Evolutionary conservation across 2,113 vertebrate genomes (phyloP).

Genomic region (Coptodon bakossiorum): DNA sequence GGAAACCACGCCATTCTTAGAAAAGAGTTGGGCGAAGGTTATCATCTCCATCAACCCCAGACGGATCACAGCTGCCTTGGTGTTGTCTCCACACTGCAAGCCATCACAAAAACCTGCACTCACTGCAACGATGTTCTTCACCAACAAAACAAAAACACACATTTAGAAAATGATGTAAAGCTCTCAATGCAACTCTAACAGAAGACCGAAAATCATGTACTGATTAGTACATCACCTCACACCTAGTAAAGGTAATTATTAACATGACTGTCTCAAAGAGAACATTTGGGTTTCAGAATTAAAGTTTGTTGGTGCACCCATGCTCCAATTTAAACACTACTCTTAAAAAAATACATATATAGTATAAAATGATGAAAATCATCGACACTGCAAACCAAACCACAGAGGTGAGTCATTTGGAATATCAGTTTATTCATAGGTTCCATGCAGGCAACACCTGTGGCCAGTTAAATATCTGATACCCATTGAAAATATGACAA

Average conservation of each 20-base stretch:
- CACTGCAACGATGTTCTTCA: slow-evolving; percentile 84
- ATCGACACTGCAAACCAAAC: neutral
- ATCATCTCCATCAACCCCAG: slow-evolving; percentile 94
- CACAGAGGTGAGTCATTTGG: neutral
- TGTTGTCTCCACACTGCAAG: slow-evolving; percentile 85
- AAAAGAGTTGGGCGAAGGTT: slow-evolving; percentile 80
- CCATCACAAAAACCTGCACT: slow-evolving; percentile 90
- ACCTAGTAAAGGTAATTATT: neutral
- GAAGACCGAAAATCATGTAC: neutral
- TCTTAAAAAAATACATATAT: neutral
- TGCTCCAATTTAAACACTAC: neutral
- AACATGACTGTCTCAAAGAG: neutral
- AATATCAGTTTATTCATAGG: neutral
- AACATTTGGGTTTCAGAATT: neutral
- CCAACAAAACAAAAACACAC: neutral
- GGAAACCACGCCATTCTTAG: slow-evolving; percentile 65
- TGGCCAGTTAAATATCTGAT: neutral
- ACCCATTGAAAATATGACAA: neutral
- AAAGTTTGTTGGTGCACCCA: neutral
- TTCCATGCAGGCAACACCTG: neutral
- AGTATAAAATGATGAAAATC: neutral
- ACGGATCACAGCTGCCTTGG: slow-evolving; percentile 87
- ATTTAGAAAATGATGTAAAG: neutral
- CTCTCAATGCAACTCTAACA: neutral
- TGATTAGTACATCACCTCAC: neutral